A percentile compares a stretch with the other conserved stretches of the same genome.
Conservation (phyloP, 2,113 vertebrate species). For the Hiodon tergisus region DNA sequence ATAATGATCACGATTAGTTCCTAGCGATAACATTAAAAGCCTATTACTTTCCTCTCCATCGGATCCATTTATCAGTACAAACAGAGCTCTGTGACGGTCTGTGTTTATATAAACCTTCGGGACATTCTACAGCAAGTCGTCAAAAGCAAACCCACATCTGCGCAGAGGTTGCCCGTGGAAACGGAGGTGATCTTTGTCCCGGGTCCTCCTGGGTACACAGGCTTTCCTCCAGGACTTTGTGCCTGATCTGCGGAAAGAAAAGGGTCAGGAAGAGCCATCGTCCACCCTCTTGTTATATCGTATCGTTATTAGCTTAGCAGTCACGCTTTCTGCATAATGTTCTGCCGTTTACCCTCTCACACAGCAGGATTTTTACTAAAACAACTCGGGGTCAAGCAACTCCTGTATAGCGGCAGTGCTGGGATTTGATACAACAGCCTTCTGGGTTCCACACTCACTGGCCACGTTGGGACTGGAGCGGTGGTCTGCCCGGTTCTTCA, state of each 20-base stretch:
- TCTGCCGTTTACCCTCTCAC: neutral
- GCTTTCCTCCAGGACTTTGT: conserved; percentile 84
- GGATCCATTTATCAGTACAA: neutral
- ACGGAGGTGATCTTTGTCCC: conserved; percentile 94
- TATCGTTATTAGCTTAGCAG: too few relatives aligned
- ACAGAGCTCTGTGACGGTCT: neutral
- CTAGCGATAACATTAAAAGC: too few relatives aligned
- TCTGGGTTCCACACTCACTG: conserved; percentile 65
- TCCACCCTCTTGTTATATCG: neutral
- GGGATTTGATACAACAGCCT: too few relatives aligned
- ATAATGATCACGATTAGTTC: too few relatives aligned
- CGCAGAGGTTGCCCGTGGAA: conserved; percentile 94
- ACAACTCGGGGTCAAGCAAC: too few relatives aligned
- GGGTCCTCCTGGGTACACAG: conserved; percentile 72
- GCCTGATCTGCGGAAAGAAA: conserved; percentile 73
- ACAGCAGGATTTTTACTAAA: neutral
- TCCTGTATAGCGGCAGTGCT: too few relatives aligned
- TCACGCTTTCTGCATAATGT: too few relatives aligned
- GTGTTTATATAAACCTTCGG: conserved; percentile 5
- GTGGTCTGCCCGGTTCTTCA: conserved; percentile 88
- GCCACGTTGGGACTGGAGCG: conserved; percentile 97
- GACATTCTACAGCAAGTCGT: neutral
- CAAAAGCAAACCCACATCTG: conserved; percentile 74
- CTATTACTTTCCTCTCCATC: neutral
- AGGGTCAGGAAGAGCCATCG: neutral